Evolutionary conservation across 2,797 vertebrate genomes (phyloP).

Genomic region (Halcyon chelicuti): DNA sequence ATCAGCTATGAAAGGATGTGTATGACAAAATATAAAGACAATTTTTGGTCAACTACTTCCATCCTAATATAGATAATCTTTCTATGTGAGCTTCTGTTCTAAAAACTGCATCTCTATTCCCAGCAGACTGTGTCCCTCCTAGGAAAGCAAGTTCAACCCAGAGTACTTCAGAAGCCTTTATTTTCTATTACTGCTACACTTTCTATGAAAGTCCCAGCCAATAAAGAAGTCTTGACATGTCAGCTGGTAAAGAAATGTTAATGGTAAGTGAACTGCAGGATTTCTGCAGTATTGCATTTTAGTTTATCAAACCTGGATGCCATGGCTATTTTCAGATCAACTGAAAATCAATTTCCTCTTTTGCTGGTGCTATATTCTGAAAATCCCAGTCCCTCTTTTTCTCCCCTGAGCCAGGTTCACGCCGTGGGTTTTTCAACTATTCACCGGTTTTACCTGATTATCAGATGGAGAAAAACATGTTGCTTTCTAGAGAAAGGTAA

Average conservation of each 20-base stretch:
- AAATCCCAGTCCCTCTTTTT: not conserved
- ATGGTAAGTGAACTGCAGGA: not conserved
- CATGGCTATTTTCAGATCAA: not conserved
- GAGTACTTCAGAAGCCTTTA: not conserved
- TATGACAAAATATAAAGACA: not conserved
- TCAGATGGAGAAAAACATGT: not conserved
- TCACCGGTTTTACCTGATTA: not conserved
- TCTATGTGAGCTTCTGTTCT: not conserved
- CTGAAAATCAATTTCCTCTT: not conserved
- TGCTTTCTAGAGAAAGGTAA: not conserved
- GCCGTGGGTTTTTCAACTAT: no score
- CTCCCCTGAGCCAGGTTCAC: not conserved
- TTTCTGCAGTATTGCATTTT: not conserved
- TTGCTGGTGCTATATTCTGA: not conserved
- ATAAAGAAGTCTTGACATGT: not conserved
- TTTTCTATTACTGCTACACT: not conserved
- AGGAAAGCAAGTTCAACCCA: not conserved
- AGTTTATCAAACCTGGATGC: not conserved
- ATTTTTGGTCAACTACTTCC: not conserved
- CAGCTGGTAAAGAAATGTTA: not conserved
- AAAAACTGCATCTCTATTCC: not conserved
- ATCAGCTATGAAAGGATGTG: not conserved
- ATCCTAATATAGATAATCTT: not conserved
- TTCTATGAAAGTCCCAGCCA: not conserved
- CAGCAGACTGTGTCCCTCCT: not conserved